Evolutionary conservation across 53 echinoderm and acorn worm species (phyloP).

Genomic region (Temnopleurus reevesii): DNA sequence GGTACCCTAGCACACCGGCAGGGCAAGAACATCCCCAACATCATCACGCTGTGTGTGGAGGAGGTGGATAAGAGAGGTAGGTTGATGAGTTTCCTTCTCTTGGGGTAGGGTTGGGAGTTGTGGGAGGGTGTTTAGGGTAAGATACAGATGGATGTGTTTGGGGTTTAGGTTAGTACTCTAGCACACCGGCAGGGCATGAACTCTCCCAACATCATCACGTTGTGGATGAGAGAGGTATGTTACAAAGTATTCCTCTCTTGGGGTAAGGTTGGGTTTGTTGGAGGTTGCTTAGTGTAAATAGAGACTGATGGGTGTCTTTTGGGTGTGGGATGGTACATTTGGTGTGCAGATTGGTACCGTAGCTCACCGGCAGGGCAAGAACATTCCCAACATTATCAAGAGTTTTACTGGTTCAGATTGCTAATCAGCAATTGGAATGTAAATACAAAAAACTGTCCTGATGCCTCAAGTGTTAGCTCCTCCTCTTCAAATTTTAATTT

Average conservation of each 20-base stretch:
- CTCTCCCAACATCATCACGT: conserved; percentile 81
- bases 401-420: too few relatives aligned
- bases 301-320: conserved; percentile 92
- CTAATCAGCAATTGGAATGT: too few relatives aligned
- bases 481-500: too few relatives aligned
- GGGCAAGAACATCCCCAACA: conserved; percentile 78
- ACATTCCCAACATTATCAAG: conserved; percentile 85
- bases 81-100: background rate
- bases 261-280: background rate
- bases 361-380: conserved; percentile 63
- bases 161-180: conserved; percentile 74
- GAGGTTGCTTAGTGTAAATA: conserved; percentile 2
- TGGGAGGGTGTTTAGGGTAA: background rate
- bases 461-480: background rate
- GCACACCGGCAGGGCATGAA: conserved; percentile 67
- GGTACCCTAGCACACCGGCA: conserved; percentile 68
- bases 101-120: background rate
- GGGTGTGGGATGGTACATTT: too few relatives aligned
- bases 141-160: conserved; percentile 92
- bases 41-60: conserved; percentile 75
- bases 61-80: conserved; percentile 96
- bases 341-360: conserved; percentile 72
- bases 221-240: conserved; percentile 89
- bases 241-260: background rate
- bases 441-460: too few relatives aligned